phyloP scores from a whole-genome alignment of 1,140 invertebrate species.

The Papilio polyxenes region DNA sequence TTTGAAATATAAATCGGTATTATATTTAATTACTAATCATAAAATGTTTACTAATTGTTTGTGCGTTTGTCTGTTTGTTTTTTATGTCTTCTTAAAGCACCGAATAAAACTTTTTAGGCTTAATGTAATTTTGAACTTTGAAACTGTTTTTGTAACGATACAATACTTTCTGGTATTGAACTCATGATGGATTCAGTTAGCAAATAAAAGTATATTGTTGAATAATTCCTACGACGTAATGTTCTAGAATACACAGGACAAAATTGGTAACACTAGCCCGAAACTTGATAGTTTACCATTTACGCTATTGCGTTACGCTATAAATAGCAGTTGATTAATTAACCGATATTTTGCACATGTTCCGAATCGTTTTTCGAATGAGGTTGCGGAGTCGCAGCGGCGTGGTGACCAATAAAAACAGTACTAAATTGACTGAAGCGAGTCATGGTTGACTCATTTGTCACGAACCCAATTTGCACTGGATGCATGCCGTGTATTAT shows the following conservation, averaged over 20 bases:
- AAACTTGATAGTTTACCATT: slow-evolving; percentile 14
- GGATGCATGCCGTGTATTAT: slow-evolving; percentile 48
- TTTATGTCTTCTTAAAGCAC: no score
- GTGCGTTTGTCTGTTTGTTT: no score
- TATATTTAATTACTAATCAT: no score
- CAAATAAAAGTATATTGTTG: neutral
- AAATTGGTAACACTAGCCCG: neutral
- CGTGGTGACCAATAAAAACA: slow-evolving; percentile 45
- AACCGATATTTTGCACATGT: slow-evolving; percentile 22
- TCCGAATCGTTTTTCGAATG: slow-evolving; percentile 11
- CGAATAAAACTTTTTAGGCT: no score
- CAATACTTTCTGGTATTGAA: no score
- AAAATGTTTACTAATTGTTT: no score
- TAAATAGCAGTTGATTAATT: slow-evolving; percentile 32
- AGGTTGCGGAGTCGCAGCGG: neutral
- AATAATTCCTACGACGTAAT: neutral
- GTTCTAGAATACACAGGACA: neutral
- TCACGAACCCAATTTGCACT: slow-evolving; percentile 58
- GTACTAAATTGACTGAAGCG: slow-evolving; percentile 44
- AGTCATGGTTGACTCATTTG: slow-evolving; percentile 56
- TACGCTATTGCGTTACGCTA: slow-evolving; percentile 16
- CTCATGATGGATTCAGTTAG: no score
- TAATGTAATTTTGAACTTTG: no score
- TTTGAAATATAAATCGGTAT: neutral
- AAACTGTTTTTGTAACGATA: no score